Base-by-base conservation (phyloP, 2,113 vertebrate genomes). In the Oreochromis tanganicae region DNA sequence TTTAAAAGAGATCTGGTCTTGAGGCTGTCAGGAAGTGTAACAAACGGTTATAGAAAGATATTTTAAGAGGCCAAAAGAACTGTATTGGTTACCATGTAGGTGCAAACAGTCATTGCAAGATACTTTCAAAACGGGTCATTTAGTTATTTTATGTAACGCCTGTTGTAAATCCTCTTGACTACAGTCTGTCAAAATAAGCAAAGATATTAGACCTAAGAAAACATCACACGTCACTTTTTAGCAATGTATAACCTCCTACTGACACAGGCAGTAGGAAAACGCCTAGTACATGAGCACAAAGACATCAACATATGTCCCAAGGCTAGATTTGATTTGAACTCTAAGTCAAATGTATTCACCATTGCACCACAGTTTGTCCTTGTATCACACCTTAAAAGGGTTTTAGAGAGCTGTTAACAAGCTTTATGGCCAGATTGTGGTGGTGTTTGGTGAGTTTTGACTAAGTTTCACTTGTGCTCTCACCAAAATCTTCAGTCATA, bases 141-240 rank as follows among this genome's bases (percentile, higher is more conserved):
- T 59, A 16, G 2, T 24, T 24, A 3, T 29, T 29, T 59, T 59
- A 0, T 59, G 6, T 1, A 57, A 1, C 1, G 2, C 55, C 21
- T 27, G 12, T 27, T 57, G 12, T 3, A 7, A 27, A 57, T 55
- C 2, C n/a, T 24, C n/a, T 13, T 27, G 6, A 27, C 55, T 27
- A 17, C 14, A 14, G 55, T 27, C 24, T 8, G 12, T 27, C 12
- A 57, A 14, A 27, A 1, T 57, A 57, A 27, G 55, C 55, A 29
- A 57, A 57, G 21, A 13, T 5, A 27, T 27, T 5, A 8, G 1
- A 4, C 54, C 24, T 24, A 55, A 24, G 7, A 5, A 55, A 57
- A 56, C 27, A 29, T 14, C 55, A 1, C 0, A 1, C 0, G 2
- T 57, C 4, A 0, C 55, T 57, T 27, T 57, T 57, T 13, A 27